These are phyloP conservation scores for Malthinus flaveolus DNA, from an alignment of 2,888 invertebrate species.

Conservation along the genomic window DNA sequence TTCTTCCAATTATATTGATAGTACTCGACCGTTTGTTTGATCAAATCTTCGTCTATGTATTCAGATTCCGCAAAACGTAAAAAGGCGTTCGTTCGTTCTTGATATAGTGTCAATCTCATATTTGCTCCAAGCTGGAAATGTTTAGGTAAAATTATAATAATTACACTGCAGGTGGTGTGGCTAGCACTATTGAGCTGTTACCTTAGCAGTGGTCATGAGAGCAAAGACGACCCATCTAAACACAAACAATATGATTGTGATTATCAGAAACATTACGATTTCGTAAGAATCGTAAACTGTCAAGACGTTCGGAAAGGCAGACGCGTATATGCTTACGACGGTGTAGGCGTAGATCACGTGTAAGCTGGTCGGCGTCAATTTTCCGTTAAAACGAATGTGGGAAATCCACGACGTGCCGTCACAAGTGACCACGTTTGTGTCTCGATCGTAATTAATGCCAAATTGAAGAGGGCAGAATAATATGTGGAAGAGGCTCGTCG, in stretches of 20 bases:
- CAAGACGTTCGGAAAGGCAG: conserved; percentile 8
- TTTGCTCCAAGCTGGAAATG: conserved; percentile 34
- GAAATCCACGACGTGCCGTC: conserved; percentile 19
- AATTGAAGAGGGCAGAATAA: conserved; percentile 14
- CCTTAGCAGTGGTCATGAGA: background rate
- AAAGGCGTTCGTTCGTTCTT: conserved; percentile 33
- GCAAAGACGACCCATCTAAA: background rate
- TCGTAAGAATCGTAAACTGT: conserved; percentile 7
- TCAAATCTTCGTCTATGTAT: conserved; percentile 28
- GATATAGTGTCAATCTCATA: conserved; percentile 30
- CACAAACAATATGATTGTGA: background rate
- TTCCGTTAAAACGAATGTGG: background rate
- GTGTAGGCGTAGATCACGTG: conserved; percentile 14
- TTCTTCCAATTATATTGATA: conserved; percentile 36
- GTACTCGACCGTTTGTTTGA: conserved; percentile 32
- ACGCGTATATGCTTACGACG: conserved; percentile 9
- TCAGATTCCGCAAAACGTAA: conserved; percentile 33
- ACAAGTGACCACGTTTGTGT: conserved; percentile 1
- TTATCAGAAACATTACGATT: conserved; percentile 3
- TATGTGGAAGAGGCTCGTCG: conserved; percentile 17
- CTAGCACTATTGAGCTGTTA: background rate
- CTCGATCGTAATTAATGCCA: background rate
- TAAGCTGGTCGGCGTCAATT: background rate
- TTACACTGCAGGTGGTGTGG: no score
- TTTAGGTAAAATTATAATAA: no score